Evolutionary conservation across 2,113 vertebrate genomes (phyloP), one percentile per base, ranked within the genome.

Genomic region (Numida meleagris): DNA sequence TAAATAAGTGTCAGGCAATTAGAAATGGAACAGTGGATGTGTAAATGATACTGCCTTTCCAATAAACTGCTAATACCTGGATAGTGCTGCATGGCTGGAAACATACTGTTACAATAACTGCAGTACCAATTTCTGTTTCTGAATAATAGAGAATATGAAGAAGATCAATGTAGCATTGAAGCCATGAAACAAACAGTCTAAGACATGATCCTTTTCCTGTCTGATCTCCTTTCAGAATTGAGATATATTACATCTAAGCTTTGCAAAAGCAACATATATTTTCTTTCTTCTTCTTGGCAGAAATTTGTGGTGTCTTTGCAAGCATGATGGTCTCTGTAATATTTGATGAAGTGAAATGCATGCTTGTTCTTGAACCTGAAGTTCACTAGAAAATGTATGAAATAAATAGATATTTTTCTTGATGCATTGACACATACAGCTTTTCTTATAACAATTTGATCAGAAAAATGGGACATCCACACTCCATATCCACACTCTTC

Each of bases 11-110:
- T 93, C 95, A 97, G 93, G 72, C 95, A 97, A 96, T 96, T 97
- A 96, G 95, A 94, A 96, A 94, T 92, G 94, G 95, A 96, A 97
- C 82, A 96, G 93, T 2, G 81, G 90, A 95, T 89, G 45, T 7
- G 53, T 94, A 94, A 88, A 96, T 81, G 91, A 93, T 93, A 86
- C 93, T 95, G 83, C 83, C 90, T 95, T 94, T 90, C 84, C 95
- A 92, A 91, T 93, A 96, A 95, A 97, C 95, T 96, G 76, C 84
- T 93, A 96, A 96, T 96, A 95, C 95, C 94, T 95, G 89, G 81
- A 93, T 93, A 95, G 95, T 92, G 91, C 83, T 87, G 90, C 93
- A 90, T 91, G 92, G 90, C 89, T 96, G 90, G 82, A 86, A 95
- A 83, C 86, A 90, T 74, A 92, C 88, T 95, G 83, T 86, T 96